phyloP scores from a whole-genome alignment of 2,113 vertebrate species.

The Brienomyrus longianalis region DNA sequence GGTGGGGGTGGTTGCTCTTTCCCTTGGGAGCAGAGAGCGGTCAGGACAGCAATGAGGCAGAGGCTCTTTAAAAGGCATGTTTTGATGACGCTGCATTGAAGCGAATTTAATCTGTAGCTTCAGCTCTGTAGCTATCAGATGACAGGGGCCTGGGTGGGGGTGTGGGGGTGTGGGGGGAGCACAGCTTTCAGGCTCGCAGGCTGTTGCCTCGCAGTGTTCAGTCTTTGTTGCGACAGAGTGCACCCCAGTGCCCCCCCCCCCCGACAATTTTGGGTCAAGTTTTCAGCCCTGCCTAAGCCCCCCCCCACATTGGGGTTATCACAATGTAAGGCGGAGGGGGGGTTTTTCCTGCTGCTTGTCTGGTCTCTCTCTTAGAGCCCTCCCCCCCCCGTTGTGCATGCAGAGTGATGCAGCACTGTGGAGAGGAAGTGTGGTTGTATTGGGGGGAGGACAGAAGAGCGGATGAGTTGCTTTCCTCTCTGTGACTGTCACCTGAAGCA shows the following conservation, averaged over 20 bases:
- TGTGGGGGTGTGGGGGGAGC: not conserved
- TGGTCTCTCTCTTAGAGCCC: not conserved
- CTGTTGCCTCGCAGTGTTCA: not conserved
- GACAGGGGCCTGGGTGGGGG: not conserved
- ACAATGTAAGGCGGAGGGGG: not conserved
- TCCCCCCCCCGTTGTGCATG: not conserved
- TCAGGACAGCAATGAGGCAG: not conserved
- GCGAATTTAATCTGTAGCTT: not conserved
- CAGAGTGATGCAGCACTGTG: not conserved
- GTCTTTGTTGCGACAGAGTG: not conserved
- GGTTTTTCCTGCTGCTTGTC: not conserved
- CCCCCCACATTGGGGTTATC: not conserved
- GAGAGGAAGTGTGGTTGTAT: not conserved
- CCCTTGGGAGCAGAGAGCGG: not conserved
- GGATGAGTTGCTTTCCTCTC: not conserved
- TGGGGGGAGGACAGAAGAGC: not conserved
- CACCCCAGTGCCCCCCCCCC: not conserved
- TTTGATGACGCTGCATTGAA: not conserved
- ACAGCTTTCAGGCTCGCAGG: not conserved
- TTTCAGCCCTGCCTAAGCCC: not conserved
- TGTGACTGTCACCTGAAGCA: not conserved
- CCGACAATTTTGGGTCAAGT: not conserved
- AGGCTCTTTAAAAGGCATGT: not conserved
- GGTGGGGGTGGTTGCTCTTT: not conserved
- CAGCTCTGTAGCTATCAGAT: not conserved